A percentile compares a stretch with the other conserved stretches of the same genome.
Conservation (phyloP, 2,888 invertebrate genomes). For the Argynnis bischoffii region DNA sequence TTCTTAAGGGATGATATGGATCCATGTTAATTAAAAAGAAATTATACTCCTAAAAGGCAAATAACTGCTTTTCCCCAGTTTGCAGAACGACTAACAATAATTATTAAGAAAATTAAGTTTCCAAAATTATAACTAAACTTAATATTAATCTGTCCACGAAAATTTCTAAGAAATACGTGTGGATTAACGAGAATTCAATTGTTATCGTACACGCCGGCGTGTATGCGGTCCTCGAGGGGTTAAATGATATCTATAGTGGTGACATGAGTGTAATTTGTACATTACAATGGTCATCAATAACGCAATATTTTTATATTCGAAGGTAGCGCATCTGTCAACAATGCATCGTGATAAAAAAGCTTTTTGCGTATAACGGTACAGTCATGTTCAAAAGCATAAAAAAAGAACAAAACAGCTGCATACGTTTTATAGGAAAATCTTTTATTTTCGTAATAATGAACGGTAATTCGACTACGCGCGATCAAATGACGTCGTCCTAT, state of each 20-base stretch:
- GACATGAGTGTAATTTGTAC: background rate
- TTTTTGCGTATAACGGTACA: slow-evolving; percentile 59
- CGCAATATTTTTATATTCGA: slow-evolving; percentile 33
- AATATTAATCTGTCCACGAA: no score
- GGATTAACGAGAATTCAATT: no score
- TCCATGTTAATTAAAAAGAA: no score
- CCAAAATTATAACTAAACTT: no score
- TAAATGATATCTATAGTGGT: background rate
- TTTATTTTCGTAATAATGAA: slow-evolving; percentile 59
- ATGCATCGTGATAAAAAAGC: slow-evolving; percentile 53
- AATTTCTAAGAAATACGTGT: no score
- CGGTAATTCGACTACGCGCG: slow-evolving; percentile 49
- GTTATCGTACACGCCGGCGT: no score
- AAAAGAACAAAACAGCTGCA: slow-evolving; percentile 76
- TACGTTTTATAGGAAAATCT: slow-evolving; percentile 66
- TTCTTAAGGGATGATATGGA: no score
- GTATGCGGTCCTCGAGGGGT: no score
- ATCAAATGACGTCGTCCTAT: slow-evolving; percentile 44
- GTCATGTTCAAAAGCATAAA: slow-evolving; percentile 65
- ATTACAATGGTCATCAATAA: slow-evolving; percentile 31
- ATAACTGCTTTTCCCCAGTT: no score
- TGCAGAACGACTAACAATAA: no score
- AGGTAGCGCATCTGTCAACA: slow-evolving; percentile 45
- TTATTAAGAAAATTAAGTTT: no score
- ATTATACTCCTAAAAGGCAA: no score